Conservation (phyloP, 2,113 vertebrate species). For the Odocoileus hemionus region DNA sequence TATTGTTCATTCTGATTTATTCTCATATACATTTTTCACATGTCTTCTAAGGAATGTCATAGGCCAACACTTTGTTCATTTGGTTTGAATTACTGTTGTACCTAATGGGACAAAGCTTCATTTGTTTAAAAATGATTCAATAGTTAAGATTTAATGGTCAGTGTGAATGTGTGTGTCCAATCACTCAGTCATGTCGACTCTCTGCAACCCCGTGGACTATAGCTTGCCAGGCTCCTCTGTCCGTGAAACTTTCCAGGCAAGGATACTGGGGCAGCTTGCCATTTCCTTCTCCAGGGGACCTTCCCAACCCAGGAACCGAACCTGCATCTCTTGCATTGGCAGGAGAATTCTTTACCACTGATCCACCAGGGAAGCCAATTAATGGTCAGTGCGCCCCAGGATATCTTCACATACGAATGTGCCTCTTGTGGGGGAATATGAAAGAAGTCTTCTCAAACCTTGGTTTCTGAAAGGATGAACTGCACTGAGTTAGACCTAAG, state of each 20-base stretch:
- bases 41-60: neutral
- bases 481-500: neutral
- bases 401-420: neutral
- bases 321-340: neutral
- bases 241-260: neutral
- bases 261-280: neutral
- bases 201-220: neutral
- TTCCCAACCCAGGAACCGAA: neutral
- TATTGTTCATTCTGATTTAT: neutral
- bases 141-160: neutral
- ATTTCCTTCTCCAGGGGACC: neutral
- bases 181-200: neutral
- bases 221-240: neutral
- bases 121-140: constrained; percentile 23
- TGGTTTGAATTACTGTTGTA: constrained; percentile 38
- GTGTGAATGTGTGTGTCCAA: neutral
- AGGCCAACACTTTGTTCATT: constrained; percentile 1
- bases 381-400: neutral
- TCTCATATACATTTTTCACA: neutral
- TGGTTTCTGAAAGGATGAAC: neutral
- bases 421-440: neutral
- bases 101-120: constrained; percentile 7
- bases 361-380: neutral
- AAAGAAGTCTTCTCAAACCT: neutral
- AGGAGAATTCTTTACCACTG: neutral